Evolutionary conservation across 2,113 vertebrate species (phyloP), one percentile per base, ranked within the genome.

Genomic region (Siniperca chuatsi): DNA sequence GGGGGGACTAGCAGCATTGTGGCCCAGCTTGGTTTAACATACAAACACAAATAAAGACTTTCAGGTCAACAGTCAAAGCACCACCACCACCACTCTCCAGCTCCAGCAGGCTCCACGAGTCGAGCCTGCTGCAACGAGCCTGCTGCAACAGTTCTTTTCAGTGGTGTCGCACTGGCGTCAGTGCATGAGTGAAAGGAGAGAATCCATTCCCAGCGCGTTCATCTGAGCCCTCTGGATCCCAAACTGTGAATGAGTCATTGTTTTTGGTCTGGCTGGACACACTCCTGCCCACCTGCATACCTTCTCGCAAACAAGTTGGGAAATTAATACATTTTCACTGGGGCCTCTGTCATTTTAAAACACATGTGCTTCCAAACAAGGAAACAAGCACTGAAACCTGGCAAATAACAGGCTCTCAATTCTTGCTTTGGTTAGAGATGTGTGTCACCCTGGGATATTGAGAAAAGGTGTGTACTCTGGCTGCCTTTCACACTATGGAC

Each of bases 111-210:
- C 65, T 64, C 37, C 75, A 78, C 57, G 10, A 44, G 87, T 68
- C 64, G 4, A 76, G 78, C 80, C 78, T 84, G 91, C 86, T 87
- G 69, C 67, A 70, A 87, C 84, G 4, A 76, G 78, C 80, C 78
- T 84, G 91, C 86, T 87, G 69, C 67, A 70, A 87, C 84, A n/a
- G n/a, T n/a, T n/a, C n/a, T n/a, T n/a, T n/a, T n/a, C n/a, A n/a
- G 2, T 42, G 46, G 64, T 20, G 54, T 73, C 0, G 7, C 29
- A 61, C 18, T 25, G 73, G 52, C 15, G 6, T 58, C 40, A 10
- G n/a, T 42, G 18, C 64, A n/a, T 44, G 21, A 79, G 42, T 29
- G 16, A 66, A 48, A 54, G 13, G 42, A 82, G 60, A 57, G 54
- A 71, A 69, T 72, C 35, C 35, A 37, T 37, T 37, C 81, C 73